Percentiles rank a stretch among this genome's conserved stretches.
These are phyloP conservation scores for Calidris pygmaea DNA, from an alignment of 2,113 vertebrate species.

Conservation along the genomic window DNA sequence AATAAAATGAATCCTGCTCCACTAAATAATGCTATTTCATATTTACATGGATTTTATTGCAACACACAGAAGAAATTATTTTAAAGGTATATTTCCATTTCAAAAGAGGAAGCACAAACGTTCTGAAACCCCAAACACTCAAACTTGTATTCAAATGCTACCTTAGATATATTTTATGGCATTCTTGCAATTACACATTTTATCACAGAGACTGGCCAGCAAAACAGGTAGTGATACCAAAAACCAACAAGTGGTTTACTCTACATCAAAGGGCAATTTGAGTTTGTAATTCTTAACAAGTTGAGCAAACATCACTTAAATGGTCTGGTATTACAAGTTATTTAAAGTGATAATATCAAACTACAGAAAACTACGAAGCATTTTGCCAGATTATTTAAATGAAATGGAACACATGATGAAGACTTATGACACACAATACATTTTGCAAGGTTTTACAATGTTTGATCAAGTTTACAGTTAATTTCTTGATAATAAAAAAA, in stretches of 20 bases:
- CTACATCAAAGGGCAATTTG: neutral
- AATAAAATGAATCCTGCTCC: neutral
- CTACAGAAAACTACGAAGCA: fast-evolving
- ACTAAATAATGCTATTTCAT: neutral
- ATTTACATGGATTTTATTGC: neutral
- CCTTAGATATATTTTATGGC: neutral
- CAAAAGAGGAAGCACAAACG: neutral
- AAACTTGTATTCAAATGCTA: neutral
- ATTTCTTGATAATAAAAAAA: neutral
- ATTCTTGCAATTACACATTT: neutral
- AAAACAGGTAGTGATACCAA: neutral
- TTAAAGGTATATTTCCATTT: neutral
- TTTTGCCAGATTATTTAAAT: neutral
- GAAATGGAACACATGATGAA: neutral
- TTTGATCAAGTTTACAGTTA: neutral
- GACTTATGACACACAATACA: neutral
- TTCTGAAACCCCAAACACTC: neutral
- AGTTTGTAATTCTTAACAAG: neutral
- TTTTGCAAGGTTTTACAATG: neutral
- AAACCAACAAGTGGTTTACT: neutral
- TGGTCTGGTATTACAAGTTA: neutral
- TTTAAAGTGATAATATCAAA: neutral
- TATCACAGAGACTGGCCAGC: neutral
- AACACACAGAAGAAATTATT: neutral
- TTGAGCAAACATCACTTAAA: neutral